phyloP scores from a whole-genome alignment of 2,888 invertebrate species.

The Chymomyza amoena region DNA sequence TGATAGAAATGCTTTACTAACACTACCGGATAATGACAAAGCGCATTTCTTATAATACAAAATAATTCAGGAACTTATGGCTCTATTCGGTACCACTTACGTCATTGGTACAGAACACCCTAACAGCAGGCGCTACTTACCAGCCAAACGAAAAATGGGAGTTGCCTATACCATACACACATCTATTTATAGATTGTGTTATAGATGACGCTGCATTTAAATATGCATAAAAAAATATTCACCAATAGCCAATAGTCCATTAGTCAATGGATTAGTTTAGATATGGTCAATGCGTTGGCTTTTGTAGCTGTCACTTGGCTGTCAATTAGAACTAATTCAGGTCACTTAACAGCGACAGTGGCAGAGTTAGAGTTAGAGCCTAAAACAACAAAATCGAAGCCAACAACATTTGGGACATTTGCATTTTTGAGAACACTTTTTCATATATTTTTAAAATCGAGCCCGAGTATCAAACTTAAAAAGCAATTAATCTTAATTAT shows the following conservation, averaged over 20 bases:
- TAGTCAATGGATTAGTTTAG: not conserved
- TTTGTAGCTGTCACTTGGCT: slow-evolving; percentile 7
- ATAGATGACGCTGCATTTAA: not conserved
- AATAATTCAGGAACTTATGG: too few species aligned
- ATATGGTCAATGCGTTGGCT: not conserved
- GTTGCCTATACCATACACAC: not conserved
- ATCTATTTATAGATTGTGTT: not conserved
- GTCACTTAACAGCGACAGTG: not conserved
- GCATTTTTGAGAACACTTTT: not conserved
- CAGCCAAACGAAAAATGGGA: too few species aligned
- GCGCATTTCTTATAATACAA: too few species aligned
- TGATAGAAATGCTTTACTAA: too few species aligned
- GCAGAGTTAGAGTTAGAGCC: not conserved
- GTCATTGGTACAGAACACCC: too few species aligned
- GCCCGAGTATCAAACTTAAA: not conserved
- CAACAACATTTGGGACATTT: not conserved
- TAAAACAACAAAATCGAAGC: not conserved
- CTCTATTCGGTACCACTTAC: too few species aligned
- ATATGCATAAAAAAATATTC: not conserved
- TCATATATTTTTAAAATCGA: slow-evolving; percentile 12
- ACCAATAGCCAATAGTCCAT: not conserved
- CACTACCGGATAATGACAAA: too few species aligned
- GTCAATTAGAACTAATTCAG: slow-evolving; percentile 22
- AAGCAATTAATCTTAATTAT: slow-evolving; percentile 69
- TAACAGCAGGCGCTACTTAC: too few species aligned